These are phyloP conservation scores for Perognathus longimembris DNA, from an alignment of 2,113 vertebrate species.

Conservation along the genomic window DNA sequence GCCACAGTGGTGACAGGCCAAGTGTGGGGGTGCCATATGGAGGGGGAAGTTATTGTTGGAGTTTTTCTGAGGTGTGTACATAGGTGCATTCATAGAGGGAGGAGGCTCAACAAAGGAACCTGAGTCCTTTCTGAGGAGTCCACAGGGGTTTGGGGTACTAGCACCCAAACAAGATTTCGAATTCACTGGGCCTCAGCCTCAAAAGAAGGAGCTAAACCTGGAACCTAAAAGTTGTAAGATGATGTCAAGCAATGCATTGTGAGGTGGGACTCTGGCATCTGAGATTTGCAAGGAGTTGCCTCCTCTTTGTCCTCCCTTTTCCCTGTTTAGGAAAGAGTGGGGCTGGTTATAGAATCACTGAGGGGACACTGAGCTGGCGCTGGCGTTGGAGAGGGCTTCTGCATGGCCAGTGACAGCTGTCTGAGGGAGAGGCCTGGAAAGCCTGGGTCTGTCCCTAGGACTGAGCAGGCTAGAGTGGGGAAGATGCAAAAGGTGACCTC, in stretches of 20 bases:
- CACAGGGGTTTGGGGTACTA: neutral
- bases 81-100: neutral
- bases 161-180: too few species aligned
- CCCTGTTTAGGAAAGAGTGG: neutral
- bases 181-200: neutral
- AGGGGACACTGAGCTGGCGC: neutral
- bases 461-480: neutral
- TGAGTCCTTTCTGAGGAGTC: neutral
- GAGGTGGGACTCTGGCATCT: neutral
- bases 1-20: neutral
- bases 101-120: neutral
- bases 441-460: neutral
- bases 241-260: neutral
- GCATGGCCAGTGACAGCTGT: neutral
- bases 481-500: neutral
- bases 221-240: neutral
- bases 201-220: neutral
- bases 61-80: neutral
- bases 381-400: neutral
- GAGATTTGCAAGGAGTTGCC: neutral
- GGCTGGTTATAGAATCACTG: neutral
- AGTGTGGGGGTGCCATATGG: neutral
- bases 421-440: neutral
- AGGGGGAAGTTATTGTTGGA: neutral
- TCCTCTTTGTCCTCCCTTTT: slow-evolving; percentile 17